Percentiles rank a stretch among this genome's conserved stretches.
Evolutionary conservation across 2,113 vertebrate genomes (phyloP).

Genomic region (Melospiza melodia): DNA sequence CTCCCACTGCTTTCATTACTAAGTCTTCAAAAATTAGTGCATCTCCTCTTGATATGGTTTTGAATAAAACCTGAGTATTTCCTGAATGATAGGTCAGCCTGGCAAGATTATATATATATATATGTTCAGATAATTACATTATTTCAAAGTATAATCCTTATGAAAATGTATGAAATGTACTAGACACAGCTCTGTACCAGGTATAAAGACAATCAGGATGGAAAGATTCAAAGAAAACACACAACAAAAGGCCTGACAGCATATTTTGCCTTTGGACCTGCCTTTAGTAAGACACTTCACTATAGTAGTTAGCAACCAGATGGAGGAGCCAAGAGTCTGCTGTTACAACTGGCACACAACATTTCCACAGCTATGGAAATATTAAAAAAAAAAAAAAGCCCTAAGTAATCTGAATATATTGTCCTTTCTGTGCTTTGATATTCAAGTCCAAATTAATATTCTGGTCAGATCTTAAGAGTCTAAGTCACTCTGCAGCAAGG

Average conservation of each 20-base stretch:
- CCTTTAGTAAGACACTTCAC: background rate
- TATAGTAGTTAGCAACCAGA: conserved; percentile 18
- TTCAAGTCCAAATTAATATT: conserved; percentile 32
- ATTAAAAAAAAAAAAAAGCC: background rate
- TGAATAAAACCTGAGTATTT: background rate
- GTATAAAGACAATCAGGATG: background rate
- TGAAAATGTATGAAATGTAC: background rate
- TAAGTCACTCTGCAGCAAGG: background rate
- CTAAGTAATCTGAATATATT: background rate
- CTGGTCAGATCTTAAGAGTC: background rate
- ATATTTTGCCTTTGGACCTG: background rate
- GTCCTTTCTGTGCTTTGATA: background rate
- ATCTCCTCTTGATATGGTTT: background rate
- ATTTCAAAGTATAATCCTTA: background rate
- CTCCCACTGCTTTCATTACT: background rate
- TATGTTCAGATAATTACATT: background rate
- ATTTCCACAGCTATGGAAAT: background rate
- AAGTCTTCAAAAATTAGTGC: background rate
- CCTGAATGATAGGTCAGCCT: background rate
- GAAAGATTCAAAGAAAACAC: background rate
- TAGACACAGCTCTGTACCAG: background rate
- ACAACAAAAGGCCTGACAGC: background rate
- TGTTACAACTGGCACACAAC: background rate
- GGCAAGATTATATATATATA: background rate
- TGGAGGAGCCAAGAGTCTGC: conserved; percentile 63